A percentile compares a stretch with the other conserved stretches of the same genome.
Evolutionary conservation across 2,797 vertebrate species (phyloP).

Genomic region (Crocidura indochinensis): DNA sequence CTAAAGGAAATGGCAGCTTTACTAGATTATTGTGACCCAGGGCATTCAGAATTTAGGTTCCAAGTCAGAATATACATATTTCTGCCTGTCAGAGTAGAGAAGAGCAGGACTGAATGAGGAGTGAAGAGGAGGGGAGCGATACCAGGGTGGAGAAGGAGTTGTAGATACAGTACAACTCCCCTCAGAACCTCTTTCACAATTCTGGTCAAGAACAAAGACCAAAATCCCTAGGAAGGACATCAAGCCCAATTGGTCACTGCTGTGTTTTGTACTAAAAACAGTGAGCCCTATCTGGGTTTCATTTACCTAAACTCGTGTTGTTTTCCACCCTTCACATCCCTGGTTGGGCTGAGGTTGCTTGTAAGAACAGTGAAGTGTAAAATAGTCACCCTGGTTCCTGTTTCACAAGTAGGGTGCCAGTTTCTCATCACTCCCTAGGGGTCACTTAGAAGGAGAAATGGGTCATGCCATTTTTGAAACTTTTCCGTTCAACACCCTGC

Average conservation of each 20-base stretch:
- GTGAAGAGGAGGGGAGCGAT: neutral
- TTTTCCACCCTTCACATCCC: neutral
- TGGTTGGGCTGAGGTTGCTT: neutral
- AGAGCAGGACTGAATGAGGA: neutral
- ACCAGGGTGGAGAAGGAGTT: neutral
- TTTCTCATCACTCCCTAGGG: constrained; percentile 77
- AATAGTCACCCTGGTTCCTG: constrained; percentile 53
- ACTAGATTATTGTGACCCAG: neutral
- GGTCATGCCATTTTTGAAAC: constrained; percentile 65
- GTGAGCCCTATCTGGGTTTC: neutral
- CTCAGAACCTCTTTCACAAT: neutral
- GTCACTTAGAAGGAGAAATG: constrained; percentile 55
- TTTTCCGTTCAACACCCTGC: constrained; percentile 68
- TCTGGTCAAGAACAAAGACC: neutral
- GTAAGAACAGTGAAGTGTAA: constrained; percentile 43
- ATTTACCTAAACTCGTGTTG: constrained; percentile 17
- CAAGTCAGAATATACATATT: neutral
- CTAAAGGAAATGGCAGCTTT: neutral
- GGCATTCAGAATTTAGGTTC: neutral
- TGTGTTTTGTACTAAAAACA: neutral
- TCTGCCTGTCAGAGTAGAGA: neutral
- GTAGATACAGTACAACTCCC: neutral
- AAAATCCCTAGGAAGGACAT: neutral
- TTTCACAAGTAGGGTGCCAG: neutral
- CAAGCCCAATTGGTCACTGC: neutral